These are phyloP conservation scores for Catocala nupta DNA, from an alignment of 2,888 invertebrate species.

Conservation along the genomic window DNA sequence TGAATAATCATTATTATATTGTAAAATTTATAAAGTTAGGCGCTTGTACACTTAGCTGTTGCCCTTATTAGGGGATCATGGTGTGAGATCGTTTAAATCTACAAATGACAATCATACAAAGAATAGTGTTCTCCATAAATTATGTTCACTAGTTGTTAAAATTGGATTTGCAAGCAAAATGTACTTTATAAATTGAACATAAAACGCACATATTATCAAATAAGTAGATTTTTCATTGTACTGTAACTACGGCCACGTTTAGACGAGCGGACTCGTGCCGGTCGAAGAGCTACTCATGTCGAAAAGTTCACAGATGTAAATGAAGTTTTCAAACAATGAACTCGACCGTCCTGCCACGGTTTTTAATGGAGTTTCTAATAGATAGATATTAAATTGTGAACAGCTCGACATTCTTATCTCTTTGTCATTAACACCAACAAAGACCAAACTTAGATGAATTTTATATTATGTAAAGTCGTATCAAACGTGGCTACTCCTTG, in stretches of 20 bases:
- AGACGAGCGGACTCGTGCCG: constrained; percentile 30
- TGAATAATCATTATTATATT: constrained; percentile 66
- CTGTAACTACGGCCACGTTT: constrained; percentile 50
- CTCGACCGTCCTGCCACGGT: constrained; percentile 32
- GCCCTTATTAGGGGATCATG: constrained; percentile 64
- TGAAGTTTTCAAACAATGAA: constrained; percentile 47
- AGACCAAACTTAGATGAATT: constrained; percentile 35
- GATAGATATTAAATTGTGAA: constrained; percentile 36
- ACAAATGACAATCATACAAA: constrained; percentile 48
- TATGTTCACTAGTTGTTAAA: constrained; percentile 70
- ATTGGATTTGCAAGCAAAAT: constrained; percentile 65
- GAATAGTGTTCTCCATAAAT: constrained; percentile 41
- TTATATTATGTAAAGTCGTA: constrained; percentile 32
- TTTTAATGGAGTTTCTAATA: constrained; percentile 31
- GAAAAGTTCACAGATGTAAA: constrained; percentile 48
- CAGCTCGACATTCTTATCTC: constrained; percentile 28
- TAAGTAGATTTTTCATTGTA: constrained; percentile 70
- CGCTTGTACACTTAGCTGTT: constrained; percentile 67
- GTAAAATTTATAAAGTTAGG: constrained; percentile 64
- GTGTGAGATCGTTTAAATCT: constrained; percentile 44
- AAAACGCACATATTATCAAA: constrained; percentile 77
- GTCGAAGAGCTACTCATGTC: constrained; percentile 36
- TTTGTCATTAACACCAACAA: constrained; percentile 31
- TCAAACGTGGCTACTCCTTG: constrained; percentile 61
- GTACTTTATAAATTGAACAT: constrained; percentile 73